Base-by-base conservation (phyloP, 2,113 vertebrate species). In the Alethe castanea region DNA sequence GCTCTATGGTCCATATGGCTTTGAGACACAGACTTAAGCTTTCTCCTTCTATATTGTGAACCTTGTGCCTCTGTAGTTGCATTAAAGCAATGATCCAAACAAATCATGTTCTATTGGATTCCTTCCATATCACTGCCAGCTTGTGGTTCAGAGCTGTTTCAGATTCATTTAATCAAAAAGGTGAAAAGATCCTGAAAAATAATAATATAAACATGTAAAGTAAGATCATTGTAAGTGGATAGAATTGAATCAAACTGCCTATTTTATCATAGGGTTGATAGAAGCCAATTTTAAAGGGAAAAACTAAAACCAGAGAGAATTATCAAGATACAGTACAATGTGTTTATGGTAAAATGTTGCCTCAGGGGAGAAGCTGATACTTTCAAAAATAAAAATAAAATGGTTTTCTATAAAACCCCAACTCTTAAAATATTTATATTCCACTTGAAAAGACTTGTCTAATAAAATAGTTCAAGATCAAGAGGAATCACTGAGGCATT, bases 391-490 rank as follows among this genome's bases (percentile, higher is more conserved):
- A 83, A 91, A 90, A 94, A 69, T 56, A 79, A 94, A 83, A 65
- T 36, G 4, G 10, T 72, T 93, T 90, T 81, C 53, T 92, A 62
- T 47, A 90, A 90, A 95, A 92, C 52, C 1, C 80, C 31, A 86
- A 69, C 48, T 82, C 66, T 60, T 91, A 86, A 91, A 94, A 95
- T 91, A 94, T 77, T 93, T 94, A 93, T 90, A 85, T 71, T 84
- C 18, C 33, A 67, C 52, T 88, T 88, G 66, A 96, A 90, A 78
- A 93, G 66, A 76, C 65, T 71, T 92, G 74, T 90, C 88, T 92
- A 81, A 95, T 74, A 82, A 94, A 95, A 90, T 76, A 79, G 24
- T 94, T 90, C 66, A 92, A 82, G 57, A 95, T 76, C 85, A 94
- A 93, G 74, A 71, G 48, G 57, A 94, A 93, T 88, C 71, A 64